Percentiles rank a stretch among this genome's conserved stretches.
Evolutionary conservation across 2,797 vertebrate species (phyloP).

Genomic region (Anguilla megastoma): DNA sequence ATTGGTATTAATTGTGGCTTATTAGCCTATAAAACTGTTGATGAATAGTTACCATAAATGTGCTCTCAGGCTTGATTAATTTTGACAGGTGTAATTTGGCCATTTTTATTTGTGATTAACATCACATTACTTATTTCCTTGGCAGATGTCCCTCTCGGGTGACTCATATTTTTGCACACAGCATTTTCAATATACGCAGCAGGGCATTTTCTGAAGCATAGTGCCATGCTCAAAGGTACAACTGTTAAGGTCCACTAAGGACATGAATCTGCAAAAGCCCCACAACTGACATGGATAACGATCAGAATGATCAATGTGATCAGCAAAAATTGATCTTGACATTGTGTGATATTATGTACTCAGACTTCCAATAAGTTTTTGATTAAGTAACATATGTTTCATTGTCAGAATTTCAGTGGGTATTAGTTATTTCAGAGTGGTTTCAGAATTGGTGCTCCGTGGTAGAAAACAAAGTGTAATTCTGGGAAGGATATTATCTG

Average conservation of each 20-base stretch:
- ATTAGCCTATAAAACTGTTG: not conserved
- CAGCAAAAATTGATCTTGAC: too few relatives aligned
- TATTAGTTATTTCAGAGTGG: too few relatives aligned
- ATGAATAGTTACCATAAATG: not conserved
- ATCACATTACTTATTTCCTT: not conserved
- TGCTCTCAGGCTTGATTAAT: not conserved
- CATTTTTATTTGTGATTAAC: not conserved
- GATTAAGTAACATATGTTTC: too few relatives aligned
- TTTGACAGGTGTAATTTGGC: not conserved
- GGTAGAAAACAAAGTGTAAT: too few relatives aligned
- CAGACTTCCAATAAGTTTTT: too few relatives aligned
- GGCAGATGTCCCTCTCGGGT: not conserved
- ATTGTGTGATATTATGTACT: too few relatives aligned
- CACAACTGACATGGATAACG: too few relatives aligned
- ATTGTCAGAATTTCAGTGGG: too few relatives aligned
- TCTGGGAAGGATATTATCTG: too few relatives aligned
- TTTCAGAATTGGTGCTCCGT: too few relatives aligned
- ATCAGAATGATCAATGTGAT: too few relatives aligned
- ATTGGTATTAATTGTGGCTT: not conserved
- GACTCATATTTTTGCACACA: not conserved
- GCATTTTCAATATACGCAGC: not conserved
- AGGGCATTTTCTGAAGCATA: not conserved
- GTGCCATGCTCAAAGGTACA: not conserved
- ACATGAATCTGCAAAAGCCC: too few relatives aligned
- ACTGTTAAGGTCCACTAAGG: not conserved